Evolutionary conservation across 2,797 vertebrate species (phyloP).

Genomic region (Paguma larvata): DNA sequence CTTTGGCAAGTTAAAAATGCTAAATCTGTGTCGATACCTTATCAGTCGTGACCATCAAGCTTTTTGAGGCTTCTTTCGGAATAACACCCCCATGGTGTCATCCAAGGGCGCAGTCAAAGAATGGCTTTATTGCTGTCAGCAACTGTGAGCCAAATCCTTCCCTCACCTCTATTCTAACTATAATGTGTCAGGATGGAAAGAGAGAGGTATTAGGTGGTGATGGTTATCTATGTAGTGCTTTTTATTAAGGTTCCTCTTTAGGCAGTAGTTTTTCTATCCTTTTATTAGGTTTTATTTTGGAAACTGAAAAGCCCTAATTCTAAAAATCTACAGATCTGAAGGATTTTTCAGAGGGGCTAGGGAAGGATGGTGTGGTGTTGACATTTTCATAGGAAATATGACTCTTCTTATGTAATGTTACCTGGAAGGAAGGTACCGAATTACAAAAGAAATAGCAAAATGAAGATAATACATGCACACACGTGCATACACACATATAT

Average conservation of each 20-base stretch:
- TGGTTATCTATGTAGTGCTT: not conserved
- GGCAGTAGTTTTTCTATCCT: not conserved
- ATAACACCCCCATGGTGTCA: not conserved
- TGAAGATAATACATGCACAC: not conserved
- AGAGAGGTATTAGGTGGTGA: not conserved
- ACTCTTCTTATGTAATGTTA: conserved; percentile 43
- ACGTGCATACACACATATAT: not conserved
- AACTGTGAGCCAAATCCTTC: conserved; percentile 41
- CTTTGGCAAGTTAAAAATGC: conserved; percentile 47
- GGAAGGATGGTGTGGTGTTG: not conserved
- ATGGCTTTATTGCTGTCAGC: not conserved
- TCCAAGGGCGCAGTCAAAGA: not conserved
- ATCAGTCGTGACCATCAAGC: not conserved
- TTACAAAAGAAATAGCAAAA: conserved; percentile 61
- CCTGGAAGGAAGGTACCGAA: not conserved
- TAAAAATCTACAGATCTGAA: not conserved
- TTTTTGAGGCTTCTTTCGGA: conserved; percentile 37
- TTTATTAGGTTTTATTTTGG: conserved; percentile 66
- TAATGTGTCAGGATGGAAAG: not conserved
- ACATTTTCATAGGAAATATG: conserved; percentile 39
- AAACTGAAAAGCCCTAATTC: conserved; percentile 47
- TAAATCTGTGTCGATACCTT: conserved; percentile 18
- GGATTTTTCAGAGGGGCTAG: not conserved
- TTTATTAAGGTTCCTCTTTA: conserved; percentile 48
- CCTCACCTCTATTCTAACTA: not conserved